These are phyloP conservation scores for Argyra leucocephala DNA, from an alignment of 2,888 invertebrate species.

Conservation along the genomic window DNA sequence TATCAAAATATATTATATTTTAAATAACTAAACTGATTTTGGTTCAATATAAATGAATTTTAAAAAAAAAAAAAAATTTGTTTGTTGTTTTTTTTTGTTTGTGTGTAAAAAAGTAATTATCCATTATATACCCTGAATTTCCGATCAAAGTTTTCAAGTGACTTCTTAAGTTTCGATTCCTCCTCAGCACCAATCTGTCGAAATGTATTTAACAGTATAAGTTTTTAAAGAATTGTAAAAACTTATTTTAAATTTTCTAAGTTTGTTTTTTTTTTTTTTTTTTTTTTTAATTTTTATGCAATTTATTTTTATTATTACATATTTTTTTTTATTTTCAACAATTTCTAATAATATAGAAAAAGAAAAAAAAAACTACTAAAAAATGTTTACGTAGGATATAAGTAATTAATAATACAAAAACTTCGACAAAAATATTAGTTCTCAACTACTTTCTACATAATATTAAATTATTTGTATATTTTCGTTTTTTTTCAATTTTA, in stretches of 20 bases:
- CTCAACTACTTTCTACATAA: no score
- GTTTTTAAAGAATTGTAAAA: background rate
- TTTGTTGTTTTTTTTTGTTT: background rate
- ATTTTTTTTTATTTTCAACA: no score
- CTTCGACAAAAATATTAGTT: no score
- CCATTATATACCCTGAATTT: conserved; percentile 48
- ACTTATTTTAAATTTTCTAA: background rate
- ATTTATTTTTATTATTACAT: no score
- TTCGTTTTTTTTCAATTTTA: no score
- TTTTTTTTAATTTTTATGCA: background rate
- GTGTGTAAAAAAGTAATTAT: background rate
- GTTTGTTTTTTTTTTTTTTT: background rate
- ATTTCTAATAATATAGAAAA: no score
- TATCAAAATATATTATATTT: background rate
- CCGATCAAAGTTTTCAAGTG: conserved; percentile 47
- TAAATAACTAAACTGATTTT: no score
- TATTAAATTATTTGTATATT: no score
- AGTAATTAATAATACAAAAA: background rate
- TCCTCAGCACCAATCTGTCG: conserved; percentile 41
- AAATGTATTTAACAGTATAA: conserved; percentile 19
- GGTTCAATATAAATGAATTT: background rate
- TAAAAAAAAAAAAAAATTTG: background rate
- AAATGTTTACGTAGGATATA: background rate
- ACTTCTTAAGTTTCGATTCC: conserved; percentile 33
- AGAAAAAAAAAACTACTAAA: background rate